phyloP scores from a whole-genome alignment of 2,113 vertebrate genomes.

The Tachycineta bicolor region DNA sequence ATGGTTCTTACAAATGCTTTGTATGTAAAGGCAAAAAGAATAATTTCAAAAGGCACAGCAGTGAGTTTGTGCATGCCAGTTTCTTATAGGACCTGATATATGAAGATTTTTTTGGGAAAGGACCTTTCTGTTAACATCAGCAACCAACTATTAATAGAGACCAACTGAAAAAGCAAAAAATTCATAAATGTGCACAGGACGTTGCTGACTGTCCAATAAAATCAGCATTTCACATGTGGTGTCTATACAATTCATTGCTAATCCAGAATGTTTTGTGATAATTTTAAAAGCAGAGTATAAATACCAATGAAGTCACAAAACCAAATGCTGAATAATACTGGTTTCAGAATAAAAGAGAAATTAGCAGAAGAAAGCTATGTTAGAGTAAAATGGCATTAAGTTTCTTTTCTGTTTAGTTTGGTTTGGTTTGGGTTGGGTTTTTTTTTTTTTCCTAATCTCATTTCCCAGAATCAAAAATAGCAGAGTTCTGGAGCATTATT shows the following conservation, averaged over 20 bases:
- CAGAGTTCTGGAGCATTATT: background rate
- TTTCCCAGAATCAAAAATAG: background rate
- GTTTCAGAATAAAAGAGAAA: background rate
- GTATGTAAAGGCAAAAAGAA: background rate
- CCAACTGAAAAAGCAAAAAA: background rate
- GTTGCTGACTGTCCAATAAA: slow-evolving; percentile 24
- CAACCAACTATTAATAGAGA: background rate
- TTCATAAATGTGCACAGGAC: background rate
- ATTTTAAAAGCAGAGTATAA: background rate
- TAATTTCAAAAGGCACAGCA: background rate
- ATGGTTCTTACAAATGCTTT: background rate
- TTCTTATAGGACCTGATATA: background rate
- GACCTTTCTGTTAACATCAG: background rate
- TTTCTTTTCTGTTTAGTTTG: background rate
- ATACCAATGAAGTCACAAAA: background rate
- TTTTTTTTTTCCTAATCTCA: background rate
- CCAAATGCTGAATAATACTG: background rate
- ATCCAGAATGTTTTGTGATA: background rate
- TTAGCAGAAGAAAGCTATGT: background rate
- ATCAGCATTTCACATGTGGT: background rate
- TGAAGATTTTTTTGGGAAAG: background rate
- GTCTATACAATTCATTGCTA: background rate
- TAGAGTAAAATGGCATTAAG: background rate
- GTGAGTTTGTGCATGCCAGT: background rate
- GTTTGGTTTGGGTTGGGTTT: too few species aligned